Evolutionary conservation across 1,140 invertebrate species (phyloP).

Genomic region (Parapsyche elsis): DNA sequence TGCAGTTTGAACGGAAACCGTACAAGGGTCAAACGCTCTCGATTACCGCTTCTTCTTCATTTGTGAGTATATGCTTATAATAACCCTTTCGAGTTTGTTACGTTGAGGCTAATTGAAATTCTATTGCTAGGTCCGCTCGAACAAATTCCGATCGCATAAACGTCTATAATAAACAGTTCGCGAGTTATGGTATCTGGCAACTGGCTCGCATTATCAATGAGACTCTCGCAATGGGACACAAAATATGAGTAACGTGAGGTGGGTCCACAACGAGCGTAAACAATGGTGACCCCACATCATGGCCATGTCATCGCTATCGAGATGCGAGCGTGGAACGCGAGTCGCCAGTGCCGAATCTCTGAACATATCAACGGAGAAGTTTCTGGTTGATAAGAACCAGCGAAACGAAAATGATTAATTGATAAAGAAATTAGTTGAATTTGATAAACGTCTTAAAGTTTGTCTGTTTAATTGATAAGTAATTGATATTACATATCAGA

Average conservation of each 20-base stretch:
- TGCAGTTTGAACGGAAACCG: constrained; percentile 39
- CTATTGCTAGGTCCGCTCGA: constrained; percentile 11
- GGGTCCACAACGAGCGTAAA: background rate
- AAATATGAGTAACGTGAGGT: background rate
- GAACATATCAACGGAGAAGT: too few relatives aligned
- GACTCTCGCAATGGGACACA: background rate
- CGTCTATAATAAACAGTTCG: constrained; percentile 13
- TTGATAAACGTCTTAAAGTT: too few relatives aligned
- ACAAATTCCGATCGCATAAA: constrained; percentile 20
- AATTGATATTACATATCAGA: too few relatives aligned
- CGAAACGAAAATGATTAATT: too few relatives aligned
- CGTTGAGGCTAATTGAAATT: background rate
- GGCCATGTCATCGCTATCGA: too few relatives aligned
- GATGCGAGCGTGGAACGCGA: background rate
- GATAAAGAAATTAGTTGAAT: too few relatives aligned
- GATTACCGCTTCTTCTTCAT: background rate
- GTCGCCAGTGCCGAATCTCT: background rate
- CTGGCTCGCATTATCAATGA: background rate
- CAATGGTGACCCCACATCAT: constrained; percentile 1
- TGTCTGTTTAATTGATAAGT: too few relatives aligned
- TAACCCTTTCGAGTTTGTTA: background rate
- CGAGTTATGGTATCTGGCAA: constrained; percentile 12
- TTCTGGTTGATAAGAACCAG: too few relatives aligned
- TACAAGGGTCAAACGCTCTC: constrained; percentile 36
- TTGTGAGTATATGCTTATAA: background rate